Evolutionary conservation across 2,888 invertebrate species (phyloP).

Genomic region (Caenorhabditis sp.): DNA sequence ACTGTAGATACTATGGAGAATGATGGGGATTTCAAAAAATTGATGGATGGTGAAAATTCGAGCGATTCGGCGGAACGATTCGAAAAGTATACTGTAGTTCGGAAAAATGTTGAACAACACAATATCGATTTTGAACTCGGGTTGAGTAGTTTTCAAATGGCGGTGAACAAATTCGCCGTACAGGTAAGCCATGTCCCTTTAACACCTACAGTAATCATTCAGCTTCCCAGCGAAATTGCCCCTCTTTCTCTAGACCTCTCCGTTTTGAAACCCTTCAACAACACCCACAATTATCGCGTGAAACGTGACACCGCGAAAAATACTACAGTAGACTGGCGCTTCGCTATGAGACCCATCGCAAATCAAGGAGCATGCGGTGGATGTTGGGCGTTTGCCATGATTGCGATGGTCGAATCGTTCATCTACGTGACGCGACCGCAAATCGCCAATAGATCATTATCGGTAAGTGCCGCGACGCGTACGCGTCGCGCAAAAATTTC

Average conservation of each 20-base stretch:
- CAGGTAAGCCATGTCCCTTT: conserved; percentile 7
- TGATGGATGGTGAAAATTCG: conserved; percentile 3
- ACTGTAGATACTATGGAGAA: conserved; percentile 13
- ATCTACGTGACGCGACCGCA: conserved; percentile 23
- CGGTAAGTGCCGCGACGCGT: conserved; percentile 4
- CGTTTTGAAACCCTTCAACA: conserved; percentile 4
- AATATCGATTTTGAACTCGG: conserved; percentile 30
- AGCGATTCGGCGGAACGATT: conserved; percentile 29
- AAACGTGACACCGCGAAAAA: conserved; percentile 7
- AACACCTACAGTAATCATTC: conserved; percentile 1
- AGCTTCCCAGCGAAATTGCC: conserved; percentile 35
- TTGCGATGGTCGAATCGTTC: conserved; percentile 42
- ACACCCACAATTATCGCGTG: conserved; percentile 1
- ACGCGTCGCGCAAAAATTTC: background rate
- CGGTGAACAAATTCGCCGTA: conserved; percentile 36
- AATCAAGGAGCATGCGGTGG: conserved; percentile 81
- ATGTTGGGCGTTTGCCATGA: conserved; percentile 86
- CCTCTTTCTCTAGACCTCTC: conserved; percentile 20
- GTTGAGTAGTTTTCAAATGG: conserved; percentile 28
- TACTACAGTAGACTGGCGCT: conserved; percentile 77
- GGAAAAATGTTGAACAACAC: conserved; percentile 36
- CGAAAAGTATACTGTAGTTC: conserved; percentile 20
- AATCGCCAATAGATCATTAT: conserved; percentile 9
- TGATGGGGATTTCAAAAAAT: conserved; percentile 8
- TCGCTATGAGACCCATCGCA: conserved; percentile 77